phyloP scores from a whole-genome alignment of 2,797 vertebrate species.

The Benthosema pterotum region DNA sequence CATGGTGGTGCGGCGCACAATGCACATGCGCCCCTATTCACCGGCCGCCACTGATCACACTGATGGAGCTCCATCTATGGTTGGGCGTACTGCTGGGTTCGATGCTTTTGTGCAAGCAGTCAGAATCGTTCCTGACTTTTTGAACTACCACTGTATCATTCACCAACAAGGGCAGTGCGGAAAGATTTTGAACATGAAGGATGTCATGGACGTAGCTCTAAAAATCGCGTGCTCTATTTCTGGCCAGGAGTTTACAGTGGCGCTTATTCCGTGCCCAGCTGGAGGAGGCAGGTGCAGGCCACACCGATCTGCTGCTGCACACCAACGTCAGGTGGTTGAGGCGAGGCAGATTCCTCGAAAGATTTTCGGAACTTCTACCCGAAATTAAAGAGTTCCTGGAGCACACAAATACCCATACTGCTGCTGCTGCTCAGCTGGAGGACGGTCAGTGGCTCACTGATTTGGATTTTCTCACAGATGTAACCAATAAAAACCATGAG shows the following conservation, averaged over 20 bases:
- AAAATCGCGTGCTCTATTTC: slow-evolving; percentile 29
- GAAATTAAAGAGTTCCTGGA: slow-evolving; percentile 29
- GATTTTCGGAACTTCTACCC: slow-evolving; percentile 25
- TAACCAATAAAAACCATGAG: slow-evolving; percentile 30
- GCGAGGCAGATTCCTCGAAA: slow-evolving; percentile 9
- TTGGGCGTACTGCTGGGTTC: slow-evolving; percentile 23
- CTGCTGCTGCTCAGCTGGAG: slow-evolving; percentile 26
- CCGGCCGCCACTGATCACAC: too few species aligned
- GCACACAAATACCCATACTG: slow-evolving; percentile 29
- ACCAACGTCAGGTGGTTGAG: slow-evolving; percentile 6
- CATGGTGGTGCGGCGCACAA: too few species aligned
- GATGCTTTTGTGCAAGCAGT: slow-evolving; percentile 30
- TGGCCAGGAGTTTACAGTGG: neutral
- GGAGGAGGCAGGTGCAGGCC: neutral
- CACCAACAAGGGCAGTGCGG: slow-evolving; percentile 30
- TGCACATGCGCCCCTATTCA: too few species aligned
- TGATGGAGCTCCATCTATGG: slow-evolving; percentile 31
- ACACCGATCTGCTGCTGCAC: slow-evolving; percentile 18
- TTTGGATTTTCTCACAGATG: slow-evolving; percentile 33
- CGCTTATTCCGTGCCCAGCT: slow-evolving; percentile 7
- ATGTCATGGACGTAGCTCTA: slow-evolving; percentile 31
- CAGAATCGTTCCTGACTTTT: slow-evolving; percentile 24
- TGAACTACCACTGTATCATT: slow-evolving; percentile 33
- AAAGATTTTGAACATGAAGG: slow-evolving; percentile 36
- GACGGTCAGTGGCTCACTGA: slow-evolving; percentile 30